Percentiles rank a stretch among this genome's conserved stretches.
Conservation (phyloP, 2,888 invertebrate genomes). For the Lumbricus terrestris region DNA sequence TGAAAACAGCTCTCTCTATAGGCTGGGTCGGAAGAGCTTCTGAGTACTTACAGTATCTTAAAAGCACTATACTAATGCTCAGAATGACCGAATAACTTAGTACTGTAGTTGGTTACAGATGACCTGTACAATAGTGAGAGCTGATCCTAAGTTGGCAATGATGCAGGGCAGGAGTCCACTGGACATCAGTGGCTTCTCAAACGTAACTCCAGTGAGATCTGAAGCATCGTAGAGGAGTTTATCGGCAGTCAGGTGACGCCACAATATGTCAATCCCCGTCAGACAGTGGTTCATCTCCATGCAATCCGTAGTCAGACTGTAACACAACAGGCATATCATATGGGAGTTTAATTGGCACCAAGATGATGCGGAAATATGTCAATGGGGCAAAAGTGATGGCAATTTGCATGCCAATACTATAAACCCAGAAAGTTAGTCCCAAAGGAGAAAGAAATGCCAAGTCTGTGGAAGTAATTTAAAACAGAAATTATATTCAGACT, state of each 20-base stretch:
- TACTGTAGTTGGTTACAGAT: not conserved
- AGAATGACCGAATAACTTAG: not conserved
- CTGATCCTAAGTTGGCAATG: conserved; percentile 36
- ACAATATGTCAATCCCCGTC: conserved; percentile 30
- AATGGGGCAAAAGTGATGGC: not conserved
- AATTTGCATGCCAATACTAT: not conserved
- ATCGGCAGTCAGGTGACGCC: conserved; percentile 32
- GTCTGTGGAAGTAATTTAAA: no score
- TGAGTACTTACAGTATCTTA: not conserved
- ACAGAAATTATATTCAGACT: no score
- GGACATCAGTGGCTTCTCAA: conserved; percentile 23
- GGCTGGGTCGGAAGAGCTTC: not conserved
- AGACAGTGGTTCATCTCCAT: conserved; percentile 34
- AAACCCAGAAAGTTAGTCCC: no score
- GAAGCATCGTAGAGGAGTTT: conserved; percentile 28
- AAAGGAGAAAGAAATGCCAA: no score
- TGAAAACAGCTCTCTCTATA: not conserved
- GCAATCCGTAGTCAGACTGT: conserved; percentile 30
- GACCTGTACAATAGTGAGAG: conserved; percentile 35
- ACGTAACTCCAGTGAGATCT: conserved; percentile 23
- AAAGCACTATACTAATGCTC: not conserved
- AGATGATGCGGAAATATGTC: no score
- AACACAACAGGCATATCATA: not conserved
- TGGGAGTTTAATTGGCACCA: no score
- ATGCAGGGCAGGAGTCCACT: conserved; percentile 33